A percentile compares a stretch with the other conserved stretches of the same genome.
Conservation (phyloP, 2,888 invertebrate genomes). For the Protodeltote pygarga region DNA sequence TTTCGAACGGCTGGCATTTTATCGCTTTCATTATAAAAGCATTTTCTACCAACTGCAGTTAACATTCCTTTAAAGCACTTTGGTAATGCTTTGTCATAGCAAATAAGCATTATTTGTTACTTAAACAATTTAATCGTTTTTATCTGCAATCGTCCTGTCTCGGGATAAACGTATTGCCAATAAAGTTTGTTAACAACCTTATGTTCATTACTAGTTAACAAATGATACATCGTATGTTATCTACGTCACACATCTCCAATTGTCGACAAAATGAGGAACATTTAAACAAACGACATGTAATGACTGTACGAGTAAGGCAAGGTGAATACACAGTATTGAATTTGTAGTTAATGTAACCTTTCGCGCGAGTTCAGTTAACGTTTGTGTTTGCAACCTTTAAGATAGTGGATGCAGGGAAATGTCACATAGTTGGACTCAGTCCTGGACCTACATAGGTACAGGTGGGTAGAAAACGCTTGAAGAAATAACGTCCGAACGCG, state of each 20-base stretch:
- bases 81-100: conserved; percentile 6
- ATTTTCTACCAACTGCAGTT: conserved; percentile 19
- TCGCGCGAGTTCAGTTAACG: conserved; percentile 67
- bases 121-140: conserved; percentile 27
- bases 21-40: conserved; percentile 35
- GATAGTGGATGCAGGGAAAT: conserved; percentile 83
- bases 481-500: conserved; percentile 3
- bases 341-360: conserved; percentile 79
- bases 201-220: conserved; percentile 39
- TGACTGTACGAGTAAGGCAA: conserved; percentile 53
- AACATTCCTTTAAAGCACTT: conserved; percentile 15
- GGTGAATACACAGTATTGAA: conserved; percentile 70
- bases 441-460: conserved; percentile 76
- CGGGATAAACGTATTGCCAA: conserved; percentile 39
- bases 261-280: conserved; percentile 50
- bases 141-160: conserved; percentile 29
- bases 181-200: conserved; percentile 47
- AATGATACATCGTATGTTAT: conserved; percentile 43
- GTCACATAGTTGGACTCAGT: conserved; percentile 84
- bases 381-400: conserved; percentile 78
- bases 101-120: conserved; percentile 18
- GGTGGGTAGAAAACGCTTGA: conserved; percentile 49
- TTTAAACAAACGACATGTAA: conserved; percentile 58
- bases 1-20: conserved; percentile 36
- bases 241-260: conserved; percentile 50